Base-by-base conservation (phyloP, 2,888 invertebrate genomes). In the Thysanoteuthis rhombus region DNA sequence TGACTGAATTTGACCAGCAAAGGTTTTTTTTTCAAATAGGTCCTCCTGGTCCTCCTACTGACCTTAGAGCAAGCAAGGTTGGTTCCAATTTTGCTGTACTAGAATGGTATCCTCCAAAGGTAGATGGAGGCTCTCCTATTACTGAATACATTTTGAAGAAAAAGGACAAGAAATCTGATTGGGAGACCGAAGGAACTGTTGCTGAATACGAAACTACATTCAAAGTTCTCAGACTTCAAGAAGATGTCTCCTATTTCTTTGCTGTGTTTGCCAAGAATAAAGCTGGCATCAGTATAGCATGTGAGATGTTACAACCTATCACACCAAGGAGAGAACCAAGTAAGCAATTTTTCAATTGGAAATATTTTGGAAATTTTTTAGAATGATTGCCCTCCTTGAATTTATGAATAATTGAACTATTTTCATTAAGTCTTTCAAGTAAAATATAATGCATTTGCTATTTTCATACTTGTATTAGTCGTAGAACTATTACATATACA, bases 191-290 rank as follows among this genome's bases (percentile, higher is more conserved):
- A 1, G 95, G 95, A 89, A 95, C 95, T 52, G 95, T 96, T 90
- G 95, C 95, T 93, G 94, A 95, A 39, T 94, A 94, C 52, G 96
- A 94, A 75, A 94, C 93, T 6, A 92, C 90, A 12, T 95, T 93
- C 94, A 95, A 94, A 19, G 94, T 95, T 89, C 90, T 90, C 25
- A 94, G 94, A 12, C 95, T 97, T 45, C 94, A 95, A 93, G 95
- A 95, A 19, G 96, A 96, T 91, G 95, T 95, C 12, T 95, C 98
- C 96, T 99, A 99, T 96, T 98, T 98, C 97, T 98, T 99, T 97
- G 97, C 98, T 94, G 98, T 99, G 38, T 98, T 98, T 96, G 98
- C 99, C 0, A 98, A 98, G 95, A 99, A 99, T 97, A 98, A 98
- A 32, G 98, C 98, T 93, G 99, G 99, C 8, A 91, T 93, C 92